A percentile compares a stretch with the other conserved stretches of the same genome.
phyloP scores from a whole-genome alignment of 2,113 vertebrate species.

The Mola mola region DNA sequence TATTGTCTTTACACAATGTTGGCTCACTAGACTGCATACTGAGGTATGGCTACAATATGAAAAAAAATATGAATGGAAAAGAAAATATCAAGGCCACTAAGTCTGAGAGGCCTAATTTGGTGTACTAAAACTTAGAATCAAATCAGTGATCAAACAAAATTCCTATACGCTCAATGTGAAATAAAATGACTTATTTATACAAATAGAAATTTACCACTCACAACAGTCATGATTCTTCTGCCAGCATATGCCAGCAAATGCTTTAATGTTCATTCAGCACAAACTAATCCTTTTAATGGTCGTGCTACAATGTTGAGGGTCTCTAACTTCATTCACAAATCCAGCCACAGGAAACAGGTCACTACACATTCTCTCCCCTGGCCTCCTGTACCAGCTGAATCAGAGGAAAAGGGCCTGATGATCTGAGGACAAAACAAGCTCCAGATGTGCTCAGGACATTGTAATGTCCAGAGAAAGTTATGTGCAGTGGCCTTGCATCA shows the following conservation, averaged over 20 bases:
- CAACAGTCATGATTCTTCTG: too few relatives aligned
- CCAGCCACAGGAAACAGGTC: conserved; percentile 68
- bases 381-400: conserved; percentile 66
- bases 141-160: conserved; percentile 19
- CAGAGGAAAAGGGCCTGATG: conserved; percentile 64
- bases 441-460: conserved; percentile 75
- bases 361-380: conserved; percentile 43
- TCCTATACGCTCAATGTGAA: too few relatives aligned
- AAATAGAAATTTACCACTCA: too few relatives aligned
- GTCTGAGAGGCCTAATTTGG: not conserved
- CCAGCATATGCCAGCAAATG: too few relatives aligned
- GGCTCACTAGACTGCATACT: conserved; percentile 35
- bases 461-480: conserved; percentile 64
- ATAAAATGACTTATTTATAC: too few relatives aligned
- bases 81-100: conserved; percentile 21
- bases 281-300: conserved; percentile 57
- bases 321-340: conserved; percentile 77
- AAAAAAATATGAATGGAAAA: conserved; percentile 40
- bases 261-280: too few relatives aligned
- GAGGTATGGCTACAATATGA: conserved; percentile 37
- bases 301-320: conserved; percentile 50
- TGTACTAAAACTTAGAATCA: conserved; percentile 20
- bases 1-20: conserved; percentile 62
- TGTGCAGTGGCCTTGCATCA: conserved; percentile 55
- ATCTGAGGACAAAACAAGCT: conserved; percentile 63